These are phyloP conservation scores for Synanthedon vespiformis DNA, from an alignment of 2,888 invertebrate species.

Conservation along the genomic window DNA sequence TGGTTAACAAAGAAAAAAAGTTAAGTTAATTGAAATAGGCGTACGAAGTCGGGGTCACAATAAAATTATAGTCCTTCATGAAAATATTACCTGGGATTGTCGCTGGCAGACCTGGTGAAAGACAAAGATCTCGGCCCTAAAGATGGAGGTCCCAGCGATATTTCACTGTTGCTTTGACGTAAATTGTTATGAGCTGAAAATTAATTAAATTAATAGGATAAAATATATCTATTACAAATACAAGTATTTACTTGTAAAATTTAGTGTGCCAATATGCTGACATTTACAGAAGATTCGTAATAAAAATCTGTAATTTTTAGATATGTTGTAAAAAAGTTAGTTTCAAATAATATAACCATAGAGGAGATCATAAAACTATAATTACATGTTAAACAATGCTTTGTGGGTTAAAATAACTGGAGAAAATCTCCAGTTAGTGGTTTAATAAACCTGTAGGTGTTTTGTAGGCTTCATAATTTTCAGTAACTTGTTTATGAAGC, in stretches of 20 bases:
- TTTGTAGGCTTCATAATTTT: too few relatives aligned
- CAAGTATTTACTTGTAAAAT: background rate
- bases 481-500: too few relatives aligned
- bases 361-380: background rate
- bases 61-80: constrained; percentile 6
- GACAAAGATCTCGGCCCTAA: constrained; percentile 58
- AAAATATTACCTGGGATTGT: constrained; percentile 35
- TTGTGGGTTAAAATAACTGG: background rate
- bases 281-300: too few relatives aligned
- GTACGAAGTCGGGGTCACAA: too few relatives aligned
- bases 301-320: too few relatives aligned
- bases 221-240: constrained; percentile 12
- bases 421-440: too few relatives aligned
- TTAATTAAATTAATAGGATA: constrained; percentile 1
- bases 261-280: too few relatives aligned
- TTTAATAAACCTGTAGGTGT: too few relatives aligned
- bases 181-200: constrained; percentile 42
- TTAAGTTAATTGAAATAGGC: too few relatives aligned
- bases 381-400: background rate
- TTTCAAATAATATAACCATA: too few relatives aligned
- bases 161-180: constrained; percentile 56
- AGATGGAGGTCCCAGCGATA: constrained; percentile 51
- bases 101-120: constrained; percentile 45
- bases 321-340: too few relatives aligned
- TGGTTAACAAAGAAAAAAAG: too few relatives aligned